Conservation (phyloP, 2,113 vertebrate genomes). For the Apodemus sylvaticus region DNA sequence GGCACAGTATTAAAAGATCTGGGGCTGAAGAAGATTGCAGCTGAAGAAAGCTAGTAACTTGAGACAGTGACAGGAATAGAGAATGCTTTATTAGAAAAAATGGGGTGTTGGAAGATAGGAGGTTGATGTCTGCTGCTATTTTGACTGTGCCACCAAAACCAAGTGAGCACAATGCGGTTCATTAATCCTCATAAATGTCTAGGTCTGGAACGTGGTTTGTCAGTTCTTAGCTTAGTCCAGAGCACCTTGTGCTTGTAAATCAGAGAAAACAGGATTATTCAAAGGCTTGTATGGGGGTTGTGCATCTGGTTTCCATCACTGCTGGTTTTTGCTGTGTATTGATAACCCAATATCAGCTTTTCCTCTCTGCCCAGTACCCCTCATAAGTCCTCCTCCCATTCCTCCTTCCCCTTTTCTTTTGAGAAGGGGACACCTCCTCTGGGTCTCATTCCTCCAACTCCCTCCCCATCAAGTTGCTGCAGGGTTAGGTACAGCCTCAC, state of each 20-base stretch:
- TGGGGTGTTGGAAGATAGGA: background rate
- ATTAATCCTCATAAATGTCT: background rate
- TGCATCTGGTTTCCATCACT: background rate
- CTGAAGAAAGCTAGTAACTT: background rate
- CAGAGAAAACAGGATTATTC: background rate
- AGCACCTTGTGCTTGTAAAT: background rate
- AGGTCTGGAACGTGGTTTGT: background rate
- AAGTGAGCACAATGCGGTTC: background rate
- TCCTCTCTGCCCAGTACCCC: too few species aligned
- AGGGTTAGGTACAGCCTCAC: too few species aligned
- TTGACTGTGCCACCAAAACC: background rate
- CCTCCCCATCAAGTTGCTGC: too few species aligned
- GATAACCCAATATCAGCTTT: too few species aligned
- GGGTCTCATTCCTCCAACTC: too few species aligned
- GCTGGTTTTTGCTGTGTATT: background rate
- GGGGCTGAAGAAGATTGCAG: background rate
- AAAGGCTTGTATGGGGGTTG: background rate
- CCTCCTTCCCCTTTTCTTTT: too few species aligned
- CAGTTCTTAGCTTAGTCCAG: background rate
- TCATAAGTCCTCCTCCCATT: too few species aligned
- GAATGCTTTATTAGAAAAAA: background rate
- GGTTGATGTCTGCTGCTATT: too few species aligned
- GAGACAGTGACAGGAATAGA: background rate
- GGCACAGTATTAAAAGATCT: background rate
- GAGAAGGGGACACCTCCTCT: too few species aligned